phyloP scores from a whole-genome alignment of 37 sponge, comb jelly and placozoan genomes.

The Agelas oroides region DNA sequence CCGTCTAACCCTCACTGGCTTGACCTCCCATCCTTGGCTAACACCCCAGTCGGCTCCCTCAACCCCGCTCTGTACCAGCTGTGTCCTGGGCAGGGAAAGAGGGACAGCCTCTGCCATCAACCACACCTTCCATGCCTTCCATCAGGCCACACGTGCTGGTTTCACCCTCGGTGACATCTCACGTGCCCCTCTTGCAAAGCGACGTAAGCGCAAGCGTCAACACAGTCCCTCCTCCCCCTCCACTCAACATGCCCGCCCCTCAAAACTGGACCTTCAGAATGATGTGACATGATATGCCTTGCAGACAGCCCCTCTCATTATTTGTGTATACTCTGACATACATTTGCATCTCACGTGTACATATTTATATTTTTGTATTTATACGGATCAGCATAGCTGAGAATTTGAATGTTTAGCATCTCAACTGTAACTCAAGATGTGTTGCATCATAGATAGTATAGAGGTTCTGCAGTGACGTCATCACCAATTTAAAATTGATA shows the following conservation, averaged over 20 bases:
- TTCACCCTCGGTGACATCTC: conserved; percentile 85
- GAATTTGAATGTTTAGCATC: no score
- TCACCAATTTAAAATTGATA: no score
- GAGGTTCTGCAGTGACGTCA: no score
- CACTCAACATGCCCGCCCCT: background rate
- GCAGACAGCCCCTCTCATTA: no score
- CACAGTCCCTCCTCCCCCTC: background rate
- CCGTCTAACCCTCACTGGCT: conserved; percentile 70
- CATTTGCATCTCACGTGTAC: no score
- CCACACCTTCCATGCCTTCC: conserved; percentile 89
- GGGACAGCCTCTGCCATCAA: conserved; percentile 78
- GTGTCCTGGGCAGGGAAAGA: conserved; percentile 41
- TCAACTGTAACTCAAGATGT: no score
- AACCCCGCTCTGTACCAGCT: conserved; percentile 82
- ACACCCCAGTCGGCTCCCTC: conserved; percentile 60
- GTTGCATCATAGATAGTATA: no score
- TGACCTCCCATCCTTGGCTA: conserved; percentile 79
- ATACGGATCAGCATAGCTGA: no score
- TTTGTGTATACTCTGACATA: no score
- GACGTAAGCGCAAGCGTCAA: conserved; percentile 64
- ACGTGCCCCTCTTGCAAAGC: conserved; percentile 88
- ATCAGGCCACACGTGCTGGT: conserved; percentile 69
- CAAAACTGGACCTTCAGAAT: no score
- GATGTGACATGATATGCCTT: no score
- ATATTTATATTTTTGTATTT: no score